These are phyloP conservation scores for Sebastes flavidus DNA, from an alignment of 2,797 vertebrate species.

Conservation along the genomic window DNA sequence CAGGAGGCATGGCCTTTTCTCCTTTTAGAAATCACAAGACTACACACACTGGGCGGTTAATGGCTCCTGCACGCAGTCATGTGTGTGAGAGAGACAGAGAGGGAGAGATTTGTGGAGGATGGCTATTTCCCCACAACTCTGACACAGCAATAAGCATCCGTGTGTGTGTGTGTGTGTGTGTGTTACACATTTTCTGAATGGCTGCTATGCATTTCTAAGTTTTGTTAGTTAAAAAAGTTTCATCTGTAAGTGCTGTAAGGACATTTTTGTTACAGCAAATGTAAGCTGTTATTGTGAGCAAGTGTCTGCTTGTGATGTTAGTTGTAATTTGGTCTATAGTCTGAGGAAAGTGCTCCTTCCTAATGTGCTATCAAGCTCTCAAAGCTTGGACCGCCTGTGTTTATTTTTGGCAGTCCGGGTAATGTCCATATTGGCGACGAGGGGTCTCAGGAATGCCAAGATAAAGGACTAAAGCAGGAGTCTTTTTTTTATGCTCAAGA, in stretches of 20 bases:
- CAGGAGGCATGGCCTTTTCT: slow-evolving; percentile 56
- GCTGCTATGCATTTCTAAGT: not conserved
- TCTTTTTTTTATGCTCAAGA: not conserved
- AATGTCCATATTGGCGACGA: not conserved
- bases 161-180: not conserved
- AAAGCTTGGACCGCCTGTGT: not conserved
- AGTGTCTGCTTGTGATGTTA: not conserved
- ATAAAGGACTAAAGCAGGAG: not conserved
- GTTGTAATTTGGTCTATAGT: not conserved
- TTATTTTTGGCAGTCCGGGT: slow-evolving; percentile 7
- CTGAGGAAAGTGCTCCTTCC: not conserved
- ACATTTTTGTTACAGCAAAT: not conserved
- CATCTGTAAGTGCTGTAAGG: not conserved
- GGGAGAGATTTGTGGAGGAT: slow-evolving; percentile 40
- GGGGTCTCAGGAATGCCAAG: not conserved
- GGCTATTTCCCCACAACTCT: slow-evolving; percentile 19
- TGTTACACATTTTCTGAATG: not conserved
- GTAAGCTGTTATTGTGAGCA: not conserved
- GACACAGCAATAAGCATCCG: slow-evolving; percentile 30
- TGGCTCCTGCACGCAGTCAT: slow-evolving; percentile 38
- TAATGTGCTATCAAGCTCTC: not conserved
- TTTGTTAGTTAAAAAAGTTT: not conserved
- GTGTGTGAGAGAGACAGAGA: slow-evolving; percentile 7
- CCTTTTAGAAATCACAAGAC: slow-evolving; percentile 66
- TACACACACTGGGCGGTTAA: slow-evolving; percentile 59